A percentile compares a stretch with the other conserved stretches of the same genome.
Evolutionary conservation across 2,888 invertebrate genomes (phyloP).

Genomic region (Chrysopilus asiliformis): DNA sequence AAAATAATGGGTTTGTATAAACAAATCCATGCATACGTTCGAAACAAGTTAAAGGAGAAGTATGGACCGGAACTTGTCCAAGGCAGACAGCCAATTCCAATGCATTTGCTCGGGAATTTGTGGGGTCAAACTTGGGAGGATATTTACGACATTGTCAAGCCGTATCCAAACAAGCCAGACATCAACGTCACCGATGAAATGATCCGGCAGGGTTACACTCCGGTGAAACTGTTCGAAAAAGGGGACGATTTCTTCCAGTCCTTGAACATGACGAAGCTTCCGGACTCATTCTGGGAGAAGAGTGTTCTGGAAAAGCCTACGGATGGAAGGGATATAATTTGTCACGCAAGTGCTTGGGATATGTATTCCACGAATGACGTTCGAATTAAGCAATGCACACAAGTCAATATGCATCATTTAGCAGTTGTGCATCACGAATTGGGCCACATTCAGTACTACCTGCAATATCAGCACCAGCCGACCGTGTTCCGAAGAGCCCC

Average conservation of each 20-base stretch:
- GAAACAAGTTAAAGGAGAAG: conserved; percentile 50
- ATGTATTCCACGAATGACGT: conserved; percentile 71
- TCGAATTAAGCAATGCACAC: conserved; percentile 52
- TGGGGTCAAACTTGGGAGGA: conserved; percentile 67
- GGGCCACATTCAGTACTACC: conserved; percentile 55
- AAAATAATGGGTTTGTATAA: conserved; percentile 66
- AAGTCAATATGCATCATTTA: conserved; percentile 41
- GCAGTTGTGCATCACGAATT: conserved; percentile 52
- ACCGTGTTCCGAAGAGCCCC: conserved; percentile 44
- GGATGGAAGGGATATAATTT: conserved; percentile 55
- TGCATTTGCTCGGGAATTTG: conserved; percentile 66
- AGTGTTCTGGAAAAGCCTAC: conserved; percentile 69
- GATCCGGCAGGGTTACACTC: conserved; percentile 55
- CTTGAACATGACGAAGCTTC: conserved; percentile 64
- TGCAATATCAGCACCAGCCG: conserved; percentile 47
- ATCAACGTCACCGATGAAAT: conserved; percentile 59
- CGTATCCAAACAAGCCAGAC: conserved; percentile 54
- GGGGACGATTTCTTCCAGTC: conserved; percentile 78
- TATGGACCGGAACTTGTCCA: conserved; percentile 55
- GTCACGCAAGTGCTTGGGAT: conserved; percentile 84
- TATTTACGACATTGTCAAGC: conserved; percentile 44
- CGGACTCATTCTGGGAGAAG: conserved; percentile 61
- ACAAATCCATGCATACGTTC: conserved; percentile 70
- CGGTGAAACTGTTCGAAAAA: conserved; percentile 61
- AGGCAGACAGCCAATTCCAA: conserved; percentile 58